Evolutionary conservation across 1,140 invertebrate species (phyloP).

Genomic region (Drosophila leontia): DNA sequence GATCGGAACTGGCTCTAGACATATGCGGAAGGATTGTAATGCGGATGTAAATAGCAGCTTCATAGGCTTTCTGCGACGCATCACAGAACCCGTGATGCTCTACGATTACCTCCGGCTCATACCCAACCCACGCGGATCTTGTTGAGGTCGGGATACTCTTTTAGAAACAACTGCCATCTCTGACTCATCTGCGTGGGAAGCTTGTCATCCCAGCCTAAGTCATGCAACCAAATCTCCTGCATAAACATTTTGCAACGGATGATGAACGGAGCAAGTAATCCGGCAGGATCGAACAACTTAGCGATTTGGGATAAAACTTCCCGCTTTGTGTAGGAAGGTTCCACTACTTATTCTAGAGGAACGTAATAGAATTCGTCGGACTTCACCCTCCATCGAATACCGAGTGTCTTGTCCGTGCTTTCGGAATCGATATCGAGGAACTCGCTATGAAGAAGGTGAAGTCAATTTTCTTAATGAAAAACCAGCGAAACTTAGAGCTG

Average conservation of each 20-base stretch:
- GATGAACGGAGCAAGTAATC: constrained; percentile 67
- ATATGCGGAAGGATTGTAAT: too few species aligned
- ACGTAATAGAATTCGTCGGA: background rate
- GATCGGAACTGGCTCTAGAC: too few species aligned
- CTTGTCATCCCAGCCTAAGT: background rate
- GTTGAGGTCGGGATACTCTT: background rate
- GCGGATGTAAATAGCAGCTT: background rate
- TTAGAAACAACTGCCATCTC: background rate
- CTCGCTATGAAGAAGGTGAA: too few species aligned
- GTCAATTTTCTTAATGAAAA: too few species aligned
- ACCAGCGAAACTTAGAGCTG: too few species aligned
- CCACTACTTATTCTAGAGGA: background rate
- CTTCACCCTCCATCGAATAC: too few species aligned
- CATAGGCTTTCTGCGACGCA: background rate
- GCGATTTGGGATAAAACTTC: too few species aligned
- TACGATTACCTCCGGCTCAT: background rate
- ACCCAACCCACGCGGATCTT: background rate
- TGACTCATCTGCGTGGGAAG: background rate
- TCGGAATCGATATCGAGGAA: too few species aligned
- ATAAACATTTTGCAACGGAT: constrained; percentile 35
- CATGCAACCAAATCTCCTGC: background rate
- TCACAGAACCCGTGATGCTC: too few species aligned
- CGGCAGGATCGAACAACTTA: too few species aligned
- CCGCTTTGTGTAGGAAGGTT: too few species aligned
- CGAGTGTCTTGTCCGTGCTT: too few species aligned